These are phyloP conservation scores for Brachionus rubens DNA, from an alignment of 1,140 invertebrate species.

Conservation along the genomic window DNA sequence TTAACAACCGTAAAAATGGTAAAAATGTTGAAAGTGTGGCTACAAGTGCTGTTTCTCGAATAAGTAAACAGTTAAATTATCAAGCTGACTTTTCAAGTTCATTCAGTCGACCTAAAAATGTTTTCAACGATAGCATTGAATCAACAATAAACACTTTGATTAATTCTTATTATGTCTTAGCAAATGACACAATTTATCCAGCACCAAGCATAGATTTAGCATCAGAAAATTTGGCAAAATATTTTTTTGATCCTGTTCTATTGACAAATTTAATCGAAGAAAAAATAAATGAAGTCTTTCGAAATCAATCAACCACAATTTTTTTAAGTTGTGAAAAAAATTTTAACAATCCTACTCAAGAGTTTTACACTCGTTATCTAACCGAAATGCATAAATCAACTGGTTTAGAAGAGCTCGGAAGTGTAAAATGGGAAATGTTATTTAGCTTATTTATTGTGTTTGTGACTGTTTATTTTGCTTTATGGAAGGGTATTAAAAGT, in stretches of 20 bases:
- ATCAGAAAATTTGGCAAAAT: not conserved
- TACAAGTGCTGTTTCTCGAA: not conserved
- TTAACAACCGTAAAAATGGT: constrained; percentile 31
- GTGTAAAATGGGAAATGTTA: constrained; percentile 81
- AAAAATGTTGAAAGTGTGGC: not conserved
- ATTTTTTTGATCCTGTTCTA: constrained; percentile 24
- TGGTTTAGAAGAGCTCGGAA: constrained; percentile 79
- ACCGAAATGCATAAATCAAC: constrained; percentile 73
- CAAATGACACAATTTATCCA: not conserved
- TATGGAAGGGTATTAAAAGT: constrained; percentile 95
- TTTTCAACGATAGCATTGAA: not conserved
- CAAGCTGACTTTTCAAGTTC: not conserved
- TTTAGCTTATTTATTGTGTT: constrained; percentile 86
- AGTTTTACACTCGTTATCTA: constrained; percentile 36
- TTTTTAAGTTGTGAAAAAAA: constrained; percentile 40
- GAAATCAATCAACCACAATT: constrained; percentile 28
- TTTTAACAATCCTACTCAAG: constrained; percentile 43
- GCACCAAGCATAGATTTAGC: not conserved
- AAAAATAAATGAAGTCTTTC: not conserved
- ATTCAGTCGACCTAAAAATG: not conserved
- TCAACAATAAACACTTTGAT: not conserved
- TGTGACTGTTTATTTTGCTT: constrained; percentile 88
- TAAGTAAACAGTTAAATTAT: constrained; percentile 1
- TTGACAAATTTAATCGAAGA: constrained; percentile 20
- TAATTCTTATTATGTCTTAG: not conserved